Evolutionary conservation across 37 sponge, comb jelly and placozoan genomes (phyloP), one percentile per base, ranked within the genome.

Genomic region (Aplysina aerophoba): DNA sequence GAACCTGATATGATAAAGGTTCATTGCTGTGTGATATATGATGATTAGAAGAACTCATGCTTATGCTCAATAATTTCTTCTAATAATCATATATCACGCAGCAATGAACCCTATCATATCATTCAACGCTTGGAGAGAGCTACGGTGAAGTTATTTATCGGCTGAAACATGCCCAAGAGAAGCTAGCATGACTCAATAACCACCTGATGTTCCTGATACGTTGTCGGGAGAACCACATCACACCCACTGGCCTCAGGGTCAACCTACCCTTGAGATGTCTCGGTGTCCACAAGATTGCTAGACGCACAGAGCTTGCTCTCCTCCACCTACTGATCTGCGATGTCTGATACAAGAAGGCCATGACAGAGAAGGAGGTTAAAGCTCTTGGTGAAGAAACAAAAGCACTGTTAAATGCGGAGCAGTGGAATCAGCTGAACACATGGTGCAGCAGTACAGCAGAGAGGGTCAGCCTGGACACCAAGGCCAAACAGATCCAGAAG

Each of bases 211-310:
- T 25, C 22, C 28, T 67, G 28, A 16, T 67, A 67, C 69, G 69
- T 16, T 67, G 69, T 67, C 69, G 69, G 27, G 69, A 67, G 69
- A 67, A 67, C 27, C 22, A 22, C 14, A n/a, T 67, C 28, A 67
- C 28, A 67, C 69, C 69, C 69, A 67, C 28, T 14, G 69, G 69
- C 22, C 69, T 67, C n/a, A 67, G 69, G n/a, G 28, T 67, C 69
- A 67, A 16, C 69, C 22, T n/a, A 21, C 69, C 69, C 22, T 13
- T 67, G 28, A 67, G 69, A 13, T 25, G 27, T 28, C 69, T 28
- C 13, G 27, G 69, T 25, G 22, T 28, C 28, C 69, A 22, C 22
- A n/a, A 16, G 28, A 67, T 67, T 24, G 28, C 69, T 22, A 67
- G 69, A 67, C 69, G 69, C 28, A n/a, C 69, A 25, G 28, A n/a